These are phyloP conservation scores for Heliocidaris tuberculata DNA, from an alignment of 35 echinoderm and acorn worm genomes.

Conservation along the genomic window DNA sequence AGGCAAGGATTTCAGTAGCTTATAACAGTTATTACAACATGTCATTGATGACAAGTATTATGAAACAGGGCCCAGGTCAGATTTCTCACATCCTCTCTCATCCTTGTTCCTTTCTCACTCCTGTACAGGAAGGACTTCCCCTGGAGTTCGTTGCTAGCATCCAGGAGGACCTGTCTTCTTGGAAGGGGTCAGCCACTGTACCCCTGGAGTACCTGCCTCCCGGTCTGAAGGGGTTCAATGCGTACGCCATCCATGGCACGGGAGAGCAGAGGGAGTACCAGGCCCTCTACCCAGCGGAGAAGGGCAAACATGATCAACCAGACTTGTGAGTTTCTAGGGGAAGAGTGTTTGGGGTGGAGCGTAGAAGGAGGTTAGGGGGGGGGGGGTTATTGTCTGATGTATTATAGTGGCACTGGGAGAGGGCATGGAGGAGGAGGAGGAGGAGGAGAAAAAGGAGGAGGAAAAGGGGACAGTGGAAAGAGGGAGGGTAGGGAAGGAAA, in stretches of 20 bases:
- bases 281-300: constrained; percentile 55
- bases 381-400: too few relatives aligned
- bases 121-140: constrained; percentile 55
- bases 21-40: too few relatives aligned
- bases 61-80: neutral
- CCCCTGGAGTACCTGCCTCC: constrained; percentile 63
- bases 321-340: constrained; percentile 70
- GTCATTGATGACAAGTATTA: too few relatives aligned
- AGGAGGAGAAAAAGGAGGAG: too few relatives aligned
- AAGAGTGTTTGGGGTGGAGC: too few relatives aligned
- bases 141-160: constrained; percentile 57
- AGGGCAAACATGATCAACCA: constrained; percentile 42
- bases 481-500: too few relatives aligned
- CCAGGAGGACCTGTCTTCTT: constrained; percentile 46
- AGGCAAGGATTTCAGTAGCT: too few relatives aligned
- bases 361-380: too few relatives aligned
- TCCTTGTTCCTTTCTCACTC: neutral
- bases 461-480: too few relatives aligned
- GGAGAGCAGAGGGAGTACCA: constrained; percentile 55
- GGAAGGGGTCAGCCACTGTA: constrained; percentile 57
- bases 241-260: constrained; percentile 76
- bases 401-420: too few relatives aligned
- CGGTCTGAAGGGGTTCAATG: constrained; percentile 56
- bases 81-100: neutral
- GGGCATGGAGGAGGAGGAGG: too few relatives aligned